Evolutionary conservation across 2,888 invertebrate species (phyloP).

Genomic region (Cosmopolites sordidus): DNA sequence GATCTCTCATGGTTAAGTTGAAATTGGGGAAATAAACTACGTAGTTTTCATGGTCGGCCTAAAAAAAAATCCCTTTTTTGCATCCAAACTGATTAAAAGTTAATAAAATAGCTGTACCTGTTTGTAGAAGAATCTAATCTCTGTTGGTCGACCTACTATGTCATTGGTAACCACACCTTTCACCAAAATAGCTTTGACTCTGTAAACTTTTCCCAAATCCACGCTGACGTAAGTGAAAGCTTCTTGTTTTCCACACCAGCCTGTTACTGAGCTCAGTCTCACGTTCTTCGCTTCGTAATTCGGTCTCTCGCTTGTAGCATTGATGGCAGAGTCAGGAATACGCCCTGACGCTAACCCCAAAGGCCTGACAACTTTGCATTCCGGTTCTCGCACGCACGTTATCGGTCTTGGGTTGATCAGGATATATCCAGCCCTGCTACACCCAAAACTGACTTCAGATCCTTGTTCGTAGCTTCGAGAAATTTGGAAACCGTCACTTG

Average conservation of each 20-base stretch:
- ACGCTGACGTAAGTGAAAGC: slow-evolving; percentile 95
- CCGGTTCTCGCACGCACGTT: slow-evolving; percentile 85
- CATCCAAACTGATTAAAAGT: not conserved
- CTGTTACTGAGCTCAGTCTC: slow-evolving; percentile 86
- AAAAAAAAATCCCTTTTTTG: too few relatives aligned
- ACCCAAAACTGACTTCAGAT: slow-evolving; percentile 86
- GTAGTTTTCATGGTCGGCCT: slow-evolving; percentile 85
- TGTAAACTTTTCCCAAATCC: slow-evolving; percentile 87
- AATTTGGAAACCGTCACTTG: slow-evolving; percentile 85
- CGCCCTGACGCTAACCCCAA: slow-evolving; percentile 81
- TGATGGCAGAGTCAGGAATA: slow-evolving; percentile 93
- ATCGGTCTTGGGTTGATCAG: slow-evolving; percentile 88
- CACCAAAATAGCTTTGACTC: slow-evolving; percentile 87
- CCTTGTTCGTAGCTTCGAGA: slow-evolving; percentile 83
- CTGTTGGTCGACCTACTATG: slow-evolving; percentile 91
- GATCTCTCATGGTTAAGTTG: slow-evolving; percentile 89
- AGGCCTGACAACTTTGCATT: slow-evolving; percentile 88
- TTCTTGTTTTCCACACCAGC: slow-evolving; percentile 96
- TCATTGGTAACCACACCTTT: slow-evolving; percentile 94
- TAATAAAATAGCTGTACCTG: slow-evolving; percentile 49
- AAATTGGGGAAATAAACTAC: slow-evolving; percentile 97
- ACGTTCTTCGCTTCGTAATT: slow-evolving; percentile 89
- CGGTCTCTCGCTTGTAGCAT: slow-evolving; percentile 87
- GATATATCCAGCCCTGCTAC: slow-evolving; percentile 87
- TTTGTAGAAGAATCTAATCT: slow-evolving; percentile 96